Evolutionary conservation across 2,888 invertebrate genomes (phyloP).

Genomic region (Tiphia femorata): DNA sequence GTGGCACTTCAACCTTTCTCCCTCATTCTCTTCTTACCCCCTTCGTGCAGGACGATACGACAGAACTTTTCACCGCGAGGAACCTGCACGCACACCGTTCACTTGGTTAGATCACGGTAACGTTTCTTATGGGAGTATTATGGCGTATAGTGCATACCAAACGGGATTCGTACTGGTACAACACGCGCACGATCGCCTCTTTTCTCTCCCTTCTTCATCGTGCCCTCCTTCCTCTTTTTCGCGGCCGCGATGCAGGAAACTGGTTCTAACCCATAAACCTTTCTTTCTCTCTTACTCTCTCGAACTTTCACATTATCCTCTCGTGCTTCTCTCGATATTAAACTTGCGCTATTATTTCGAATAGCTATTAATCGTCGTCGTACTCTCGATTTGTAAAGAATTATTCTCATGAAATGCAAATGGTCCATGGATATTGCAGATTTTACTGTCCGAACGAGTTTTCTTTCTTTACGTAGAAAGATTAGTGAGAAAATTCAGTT

Average conservation of each 20-base stretch:
- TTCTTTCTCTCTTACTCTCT: not conserved
- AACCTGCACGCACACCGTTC: conserved; percentile 43
- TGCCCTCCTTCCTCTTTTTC: conserved; percentile 18
- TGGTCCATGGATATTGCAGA: too few relatives aligned
- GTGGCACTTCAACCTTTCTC: conserved; percentile 7
- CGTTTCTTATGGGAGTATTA: conserved; percentile 64
- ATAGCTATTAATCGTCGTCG: too few relatives aligned
- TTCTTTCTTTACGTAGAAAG: too few relatives aligned
- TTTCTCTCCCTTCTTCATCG: conserved; percentile 8
- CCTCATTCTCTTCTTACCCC: conserved; percentile 18
- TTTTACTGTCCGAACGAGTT: too few relatives aligned
- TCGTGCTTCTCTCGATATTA: too few relatives aligned
- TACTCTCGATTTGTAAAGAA: too few relatives aligned
- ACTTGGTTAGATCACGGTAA: conserved; percentile 60
- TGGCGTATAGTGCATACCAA: conserved; percentile 59
- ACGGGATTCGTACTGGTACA: conserved; percentile 58
- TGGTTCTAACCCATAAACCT: conserved; percentile 51
- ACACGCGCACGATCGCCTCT: conserved; percentile 41
- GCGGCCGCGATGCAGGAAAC: conserved; percentile 42
- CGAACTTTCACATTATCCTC: not conserved
- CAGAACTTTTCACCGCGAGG: conserved; percentile 13
- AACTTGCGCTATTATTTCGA: too few relatives aligned
- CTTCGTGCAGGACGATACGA: conserved; percentile 24
- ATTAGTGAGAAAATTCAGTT: not conserved
- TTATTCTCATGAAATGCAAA: too few relatives aligned